A percentile compares a stretch with the other conserved stretches of the same genome.
Evolutionary conservation across 2,888 invertebrate species (phyloP).

Genomic region (Agrotis segetum): DNA sequence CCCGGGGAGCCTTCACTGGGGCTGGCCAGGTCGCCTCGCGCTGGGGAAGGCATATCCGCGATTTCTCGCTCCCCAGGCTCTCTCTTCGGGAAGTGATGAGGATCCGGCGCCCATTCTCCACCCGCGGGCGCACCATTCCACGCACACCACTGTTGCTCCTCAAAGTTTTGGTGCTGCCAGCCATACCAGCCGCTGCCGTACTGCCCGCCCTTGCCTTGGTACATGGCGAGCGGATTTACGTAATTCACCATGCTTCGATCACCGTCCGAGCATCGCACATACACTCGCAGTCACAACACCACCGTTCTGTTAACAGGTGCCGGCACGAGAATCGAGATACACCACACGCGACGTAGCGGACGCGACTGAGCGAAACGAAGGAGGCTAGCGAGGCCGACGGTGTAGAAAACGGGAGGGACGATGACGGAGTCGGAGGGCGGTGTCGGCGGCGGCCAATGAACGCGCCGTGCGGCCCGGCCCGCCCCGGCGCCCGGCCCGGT

Average conservation of each 20-base stretch:
- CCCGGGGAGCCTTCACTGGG: conserved; percentile 90
- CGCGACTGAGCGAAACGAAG: conserved; percentile 79
- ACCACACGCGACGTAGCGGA: conserved; percentile 77
- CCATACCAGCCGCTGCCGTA: conserved; percentile 89
- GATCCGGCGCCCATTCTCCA: conserved; percentile 87
- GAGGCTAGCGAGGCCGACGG: conserved; percentile 64
- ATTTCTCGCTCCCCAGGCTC: conserved; percentile 86
- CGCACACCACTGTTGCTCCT: conserved; percentile 91
- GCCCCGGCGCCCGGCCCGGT: conserved; percentile 74
- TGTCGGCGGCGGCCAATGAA: conserved; percentile 76
- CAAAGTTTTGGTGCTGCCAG: conserved; percentile 89
- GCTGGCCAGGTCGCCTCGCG: conserved; percentile 90
- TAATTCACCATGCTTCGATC: conserved; percentile 94
- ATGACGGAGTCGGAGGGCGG: conserved; percentile 71
- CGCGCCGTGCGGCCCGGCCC: conserved; percentile 47
- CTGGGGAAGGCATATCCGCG: conserved; percentile 86
- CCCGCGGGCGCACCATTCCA: conserved; percentile 89
- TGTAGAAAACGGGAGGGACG: conserved; percentile 70
- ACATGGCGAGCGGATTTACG: conserved; percentile 93
- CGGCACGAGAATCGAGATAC: conserved; percentile 72
- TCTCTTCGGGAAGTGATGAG: conserved; percentile 86
- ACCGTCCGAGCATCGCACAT: conserved; percentile 89
- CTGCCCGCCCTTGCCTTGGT: conserved; percentile 92
- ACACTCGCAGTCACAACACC: conserved; percentile 88
- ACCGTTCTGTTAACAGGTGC: conserved; percentile 67